Evolutionary conservation across 1,140 invertebrate genomes (phyloP), one percentile per base, ranked within the genome.

Genomic region (Drosophila aff.): DNA sequence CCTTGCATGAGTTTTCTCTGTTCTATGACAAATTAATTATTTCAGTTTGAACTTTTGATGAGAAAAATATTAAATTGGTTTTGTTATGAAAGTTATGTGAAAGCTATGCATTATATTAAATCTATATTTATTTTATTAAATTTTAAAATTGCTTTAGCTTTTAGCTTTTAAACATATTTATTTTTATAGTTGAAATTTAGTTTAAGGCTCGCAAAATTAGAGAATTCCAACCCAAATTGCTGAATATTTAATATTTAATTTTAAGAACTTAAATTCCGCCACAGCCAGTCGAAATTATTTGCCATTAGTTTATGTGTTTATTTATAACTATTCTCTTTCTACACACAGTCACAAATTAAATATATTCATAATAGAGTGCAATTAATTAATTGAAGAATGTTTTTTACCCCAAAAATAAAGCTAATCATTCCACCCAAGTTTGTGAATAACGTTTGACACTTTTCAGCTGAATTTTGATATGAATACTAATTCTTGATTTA

Each of bases 141-240:
- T 15, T 81, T 53, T 26, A 7, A 36, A 36, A 52, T 41, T 31
- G 59, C 65, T 63, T 67, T 65, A 41, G 36, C 47, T 33, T 63
- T 67, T 65, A 41, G 36, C 47, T 33, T 7, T 40, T 76, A n/a
- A 47, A 28, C 2, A 6, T 72, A 71, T 72, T 73, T 73, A 72
- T 73, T 52, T 60, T 18, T 9, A 44, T 73, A 73, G 59, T 49
- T 59, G 13, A 53, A 78, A 57, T 76, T 61, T 73, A 61, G 26
- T 40, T 44, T 66, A 73, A 73, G 53, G 23, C 26, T 18, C 47
- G 60, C 80, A 26, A 65, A 68, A 77, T 87, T 87, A 89, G 83
- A 87, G 83, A 87, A 89, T 89, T 87, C 81, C 52, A 80, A 58
- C n/a, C 49, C 83, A 64, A 79, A 69, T 73, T 71, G 53, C 15